Evolutionary conservation across 92 coral and sea anemone species (phyloP), one percentile per base, ranked within the genome.

Genomic region (Plumapathes pennacea): DNA sequence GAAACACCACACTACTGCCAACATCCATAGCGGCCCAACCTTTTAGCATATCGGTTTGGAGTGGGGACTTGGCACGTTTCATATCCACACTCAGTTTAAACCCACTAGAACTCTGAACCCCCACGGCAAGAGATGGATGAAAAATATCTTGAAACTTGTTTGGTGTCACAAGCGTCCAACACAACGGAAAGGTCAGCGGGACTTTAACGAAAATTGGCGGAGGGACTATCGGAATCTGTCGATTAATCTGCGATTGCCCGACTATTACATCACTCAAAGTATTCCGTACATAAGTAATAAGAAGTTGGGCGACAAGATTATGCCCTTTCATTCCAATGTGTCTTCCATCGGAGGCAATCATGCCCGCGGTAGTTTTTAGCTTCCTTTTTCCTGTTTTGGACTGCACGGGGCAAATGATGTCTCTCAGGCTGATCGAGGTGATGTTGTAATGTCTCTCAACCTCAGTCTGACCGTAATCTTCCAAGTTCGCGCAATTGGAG

Each of bases 101-200:
- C 5, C 77, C 83, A 12, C 60, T 25, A 21, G 22, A 40, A 25
- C 43, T 30, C 5, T 42, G 5, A 11, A 77, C 47, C 20, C 54
- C 14, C 40, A 78, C 46, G 30, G 5, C 17, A 13, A 84, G 72
- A 6, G 81, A 48, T 10, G 80, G 66, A 21, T 20, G 50, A 19
- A 46, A 48, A 11, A 57, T 20, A 25, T 54, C 38, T 2, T 38
- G 15, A 25, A 40, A 65, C 19, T 46, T 37, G 65, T 77, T 54
- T 20, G 90, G 90, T n/a, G 86, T 72, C 11, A 84, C 34, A 27
- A 72, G 72, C 20, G 90, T 66, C 90, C 90, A 84, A 21, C 90
- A 84, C 55, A 55, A 42, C 3, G 90, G 86, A 8, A 69, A 29
- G 22, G 24, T 69, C 31, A 69, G 57, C 40, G 42, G n/a, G n/a